Evolutionary conservation across 23 tunicate genomes (phyloP).

Genomic region (Halocynthia roretzi): DNA sequence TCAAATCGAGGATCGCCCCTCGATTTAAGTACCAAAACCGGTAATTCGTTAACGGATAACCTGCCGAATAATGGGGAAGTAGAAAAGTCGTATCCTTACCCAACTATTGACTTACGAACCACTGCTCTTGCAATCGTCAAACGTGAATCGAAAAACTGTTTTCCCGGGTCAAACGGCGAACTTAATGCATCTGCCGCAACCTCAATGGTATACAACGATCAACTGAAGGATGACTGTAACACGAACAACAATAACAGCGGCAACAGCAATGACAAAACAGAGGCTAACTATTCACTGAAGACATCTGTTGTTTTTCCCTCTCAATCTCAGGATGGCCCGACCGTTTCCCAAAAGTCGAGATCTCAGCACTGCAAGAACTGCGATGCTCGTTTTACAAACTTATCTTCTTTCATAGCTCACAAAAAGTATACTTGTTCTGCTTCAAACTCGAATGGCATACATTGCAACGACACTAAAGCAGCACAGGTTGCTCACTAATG

Average conservation of each 20-base stretch:
- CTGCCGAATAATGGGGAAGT: neutral
- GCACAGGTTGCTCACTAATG: conserved; percentile 7
- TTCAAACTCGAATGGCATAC: neutral
- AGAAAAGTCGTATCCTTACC: neutral
- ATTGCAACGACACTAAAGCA: conserved; percentile 2
- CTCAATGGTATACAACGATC: neutral
- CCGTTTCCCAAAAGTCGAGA: conserved; percentile 2
- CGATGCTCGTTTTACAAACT: conserved; percentile 16
- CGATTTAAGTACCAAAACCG: conserved; percentile 7
- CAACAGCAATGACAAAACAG: neutral
- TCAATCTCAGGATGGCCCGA: neutral
- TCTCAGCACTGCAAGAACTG: conserved; percentile 23
- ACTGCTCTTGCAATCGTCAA: conserved; percentile 11
- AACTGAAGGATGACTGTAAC: neutral
- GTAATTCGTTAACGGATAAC: neutral
- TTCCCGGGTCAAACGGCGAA: too few species aligned
- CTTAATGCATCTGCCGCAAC: too few species aligned
- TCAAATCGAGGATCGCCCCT: neutral
- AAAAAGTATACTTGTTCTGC: conserved; percentile 24
- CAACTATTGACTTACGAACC: conserved; percentile 11
- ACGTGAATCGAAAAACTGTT: neutral
- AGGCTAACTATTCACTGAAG: neutral
- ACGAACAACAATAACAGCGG: neutral
- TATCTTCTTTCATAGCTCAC: conserved; percentile 27
- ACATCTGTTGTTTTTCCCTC: neutral